A percentile compares a stretch with the other conserved stretches of the same genome.
These are phyloP conservation scores for Leucopternis melanops DNA, from an alignment of 2,113 vertebrate species.

Conservation along the genomic window DNA sequence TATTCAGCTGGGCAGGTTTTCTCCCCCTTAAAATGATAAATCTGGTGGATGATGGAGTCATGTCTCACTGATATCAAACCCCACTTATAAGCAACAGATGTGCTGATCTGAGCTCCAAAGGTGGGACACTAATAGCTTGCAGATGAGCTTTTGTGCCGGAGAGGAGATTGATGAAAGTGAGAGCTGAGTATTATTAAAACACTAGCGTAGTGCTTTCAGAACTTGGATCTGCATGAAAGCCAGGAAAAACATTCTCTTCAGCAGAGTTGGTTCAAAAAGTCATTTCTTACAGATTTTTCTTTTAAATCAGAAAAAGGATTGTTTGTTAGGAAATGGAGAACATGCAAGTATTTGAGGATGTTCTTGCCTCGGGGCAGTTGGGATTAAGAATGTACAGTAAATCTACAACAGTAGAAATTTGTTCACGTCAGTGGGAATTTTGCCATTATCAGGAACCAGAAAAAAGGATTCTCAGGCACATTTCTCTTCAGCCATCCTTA, in stretches of 20 bases:
- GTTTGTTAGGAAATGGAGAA: slow-evolving; percentile 14
- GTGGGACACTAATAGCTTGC: neutral
- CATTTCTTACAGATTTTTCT: neutral
- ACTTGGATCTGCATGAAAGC: slow-evolving; percentile 27
- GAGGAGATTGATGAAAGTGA: neutral
- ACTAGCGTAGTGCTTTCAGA: neutral
- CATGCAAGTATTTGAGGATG: neutral
- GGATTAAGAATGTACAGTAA: neutral
- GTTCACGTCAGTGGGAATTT: neutral
- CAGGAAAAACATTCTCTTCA: neutral
- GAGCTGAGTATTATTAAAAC: neutral
- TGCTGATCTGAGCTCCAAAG: neutral
- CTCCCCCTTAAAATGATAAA: neutral
- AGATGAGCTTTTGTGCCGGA: neutral
- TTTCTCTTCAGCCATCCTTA: neutral
- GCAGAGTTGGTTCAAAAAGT: neutral
- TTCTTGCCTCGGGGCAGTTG: neutral
- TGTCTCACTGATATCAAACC: neutral
- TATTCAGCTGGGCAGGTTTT: neutral
- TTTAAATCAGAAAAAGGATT: neutral
- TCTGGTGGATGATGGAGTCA: neutral
- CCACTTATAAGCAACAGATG: neutral
- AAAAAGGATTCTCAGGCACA: neutral
- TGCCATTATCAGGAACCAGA: neutral
- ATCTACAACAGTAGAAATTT: neutral